Percentiles rank a stretch among this genome's conserved stretches.
phyloP scores from a whole-genome alignment of 2,113 vertebrate species.

The Macroglossus sobrinus region DNA sequence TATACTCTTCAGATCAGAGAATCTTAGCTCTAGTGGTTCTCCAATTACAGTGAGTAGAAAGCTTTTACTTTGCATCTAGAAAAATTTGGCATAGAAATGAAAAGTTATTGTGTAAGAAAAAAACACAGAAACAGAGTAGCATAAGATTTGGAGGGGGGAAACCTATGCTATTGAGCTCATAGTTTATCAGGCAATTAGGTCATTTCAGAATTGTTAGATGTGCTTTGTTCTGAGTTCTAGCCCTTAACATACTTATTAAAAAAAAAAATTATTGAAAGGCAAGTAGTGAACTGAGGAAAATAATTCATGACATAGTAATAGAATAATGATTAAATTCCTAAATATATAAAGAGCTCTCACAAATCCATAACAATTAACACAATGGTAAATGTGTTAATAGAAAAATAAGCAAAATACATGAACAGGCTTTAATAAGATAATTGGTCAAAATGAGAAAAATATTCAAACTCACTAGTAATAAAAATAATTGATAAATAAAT shows the following conservation, averaged over 20 bases:
- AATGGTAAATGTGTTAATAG: neutral
- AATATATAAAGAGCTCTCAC: neutral
- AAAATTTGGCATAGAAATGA: neutral
- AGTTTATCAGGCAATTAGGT: neutral
- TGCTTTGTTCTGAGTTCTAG: neutral
- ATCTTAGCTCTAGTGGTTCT: neutral
- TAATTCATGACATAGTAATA: neutral
- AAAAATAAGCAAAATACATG: neutral
- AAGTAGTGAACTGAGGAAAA: neutral
- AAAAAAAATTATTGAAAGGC: neutral
- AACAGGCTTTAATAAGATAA: constrained; percentile 10
- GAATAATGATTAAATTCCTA: neutral
- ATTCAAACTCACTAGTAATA: neutral
- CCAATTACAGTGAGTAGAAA: neutral
- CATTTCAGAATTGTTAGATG: neutral
- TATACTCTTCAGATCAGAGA: neutral
- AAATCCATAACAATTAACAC: neutral
- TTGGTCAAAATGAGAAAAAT: neutral
- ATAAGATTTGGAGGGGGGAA: accelerated
- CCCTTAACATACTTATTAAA: neutral
- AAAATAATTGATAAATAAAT: neutral
- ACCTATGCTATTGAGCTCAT: neutral
- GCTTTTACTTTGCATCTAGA: neutral
- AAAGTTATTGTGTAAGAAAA: neutral
- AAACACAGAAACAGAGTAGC: neutral